Evolutionary conservation across 2,888 invertebrate genomes (phyloP).

Genomic region (Ganaspis brasiliensis): DNA sequence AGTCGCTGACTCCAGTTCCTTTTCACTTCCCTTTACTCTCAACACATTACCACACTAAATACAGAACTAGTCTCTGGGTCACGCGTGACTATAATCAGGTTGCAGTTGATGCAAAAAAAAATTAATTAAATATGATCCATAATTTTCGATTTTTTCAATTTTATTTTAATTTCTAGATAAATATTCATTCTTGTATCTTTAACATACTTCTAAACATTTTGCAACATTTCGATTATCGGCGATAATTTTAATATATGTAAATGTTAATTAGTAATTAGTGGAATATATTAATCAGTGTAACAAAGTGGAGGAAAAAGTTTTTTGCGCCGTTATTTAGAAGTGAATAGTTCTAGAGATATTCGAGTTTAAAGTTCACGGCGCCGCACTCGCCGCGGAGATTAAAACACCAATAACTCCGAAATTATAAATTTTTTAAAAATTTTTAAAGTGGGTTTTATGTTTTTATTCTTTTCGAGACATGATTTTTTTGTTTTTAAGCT

Average conservation of each 20-base stretch:
- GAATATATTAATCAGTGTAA: neutral
- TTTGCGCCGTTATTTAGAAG: neutral
- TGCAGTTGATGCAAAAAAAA: neutral
- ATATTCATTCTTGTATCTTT: too few species aligned
- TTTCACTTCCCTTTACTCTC: conserved; percentile 36
- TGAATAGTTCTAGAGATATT: neutral
- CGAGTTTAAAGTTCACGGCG: neutral
- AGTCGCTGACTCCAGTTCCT: conserved; percentile 37
- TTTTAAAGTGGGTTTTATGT: too few species aligned
- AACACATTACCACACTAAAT: conserved; percentile 8
- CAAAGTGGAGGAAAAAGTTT: neutral
- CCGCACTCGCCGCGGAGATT: too few species aligned
- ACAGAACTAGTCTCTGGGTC: conserved; percentile 25
- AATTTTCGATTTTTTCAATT: neutral
- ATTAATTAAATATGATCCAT: neutral
- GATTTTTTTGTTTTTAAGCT: too few species aligned
- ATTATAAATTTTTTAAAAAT: too few species aligned
- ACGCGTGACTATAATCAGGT: conserved; percentile 23
- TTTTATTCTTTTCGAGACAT: too few species aligned
- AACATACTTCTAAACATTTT: too few species aligned
- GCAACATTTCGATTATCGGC: too few species aligned
- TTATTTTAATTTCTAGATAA: neutral
- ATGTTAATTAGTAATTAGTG: too few species aligned
- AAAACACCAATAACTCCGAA: too few species aligned
- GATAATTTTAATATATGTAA: too few species aligned